Percentiles rank a stretch among this genome's conserved stretches.
Conservation (phyloP, 1,140 invertebrate species). For the Berghia stephanieae region DNA sequence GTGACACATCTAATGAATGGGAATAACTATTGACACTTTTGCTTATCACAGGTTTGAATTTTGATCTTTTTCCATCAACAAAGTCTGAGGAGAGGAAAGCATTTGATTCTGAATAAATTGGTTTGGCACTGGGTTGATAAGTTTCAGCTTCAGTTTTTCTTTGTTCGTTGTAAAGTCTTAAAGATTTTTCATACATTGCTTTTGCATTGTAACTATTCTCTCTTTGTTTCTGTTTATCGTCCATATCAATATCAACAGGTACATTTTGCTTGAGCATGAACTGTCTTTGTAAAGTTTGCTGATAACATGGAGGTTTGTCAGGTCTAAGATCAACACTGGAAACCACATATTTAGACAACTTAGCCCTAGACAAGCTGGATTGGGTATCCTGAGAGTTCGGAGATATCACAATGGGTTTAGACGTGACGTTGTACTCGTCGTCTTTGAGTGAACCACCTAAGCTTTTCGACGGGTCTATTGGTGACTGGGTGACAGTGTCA, state of each 20-base stretch:
- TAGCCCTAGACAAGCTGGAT: background rate
- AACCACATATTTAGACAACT: conserved; percentile 16
- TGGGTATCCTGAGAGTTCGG: conserved; percentile 21
- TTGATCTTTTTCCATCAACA: too few relatives aligned
- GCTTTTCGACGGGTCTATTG: background rate
- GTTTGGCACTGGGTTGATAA: background rate
- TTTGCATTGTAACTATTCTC: conserved; percentile 62
- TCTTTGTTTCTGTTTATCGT: conserved; percentile 60
- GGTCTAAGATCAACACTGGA: conserved; percentile 34
- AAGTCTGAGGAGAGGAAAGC: background rate
- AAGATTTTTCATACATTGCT: conserved; percentile 66
- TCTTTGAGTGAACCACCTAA: conserved; percentile 29
- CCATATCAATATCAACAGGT: conserved; percentile 48
- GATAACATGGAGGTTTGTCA: conserved; percentile 56
- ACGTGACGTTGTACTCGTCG: conserved; percentile 27
- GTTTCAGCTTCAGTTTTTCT: background rate
- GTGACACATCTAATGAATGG: background rate
- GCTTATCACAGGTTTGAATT: too few relatives aligned
- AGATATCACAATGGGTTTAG: conserved; percentile 24
- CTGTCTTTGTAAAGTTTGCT: conserved; percentile 55
- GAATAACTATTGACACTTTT: too few relatives aligned
- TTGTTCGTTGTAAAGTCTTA: conserved; percentile 54
- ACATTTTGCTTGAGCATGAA: conserved; percentile 49
- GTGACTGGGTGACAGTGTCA: conserved; percentile 4
- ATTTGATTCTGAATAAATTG: conserved; percentile 8